These are phyloP conservation scores for Eurystomus gularis DNA, from an alignment of 2,113 vertebrate species.

Conservation along the genomic window DNA sequence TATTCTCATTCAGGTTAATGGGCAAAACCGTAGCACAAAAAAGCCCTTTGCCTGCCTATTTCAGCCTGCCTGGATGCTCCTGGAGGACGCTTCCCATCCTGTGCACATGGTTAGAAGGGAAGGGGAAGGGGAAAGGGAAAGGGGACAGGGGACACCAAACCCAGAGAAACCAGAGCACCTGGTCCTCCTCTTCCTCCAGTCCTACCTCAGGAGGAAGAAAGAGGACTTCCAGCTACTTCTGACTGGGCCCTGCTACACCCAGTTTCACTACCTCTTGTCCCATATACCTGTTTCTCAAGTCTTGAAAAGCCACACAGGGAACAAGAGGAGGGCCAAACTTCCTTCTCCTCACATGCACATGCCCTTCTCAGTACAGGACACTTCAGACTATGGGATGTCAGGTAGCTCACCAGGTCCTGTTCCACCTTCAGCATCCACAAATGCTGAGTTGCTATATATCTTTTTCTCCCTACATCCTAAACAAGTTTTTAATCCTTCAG, in stretches of 20 bases:
- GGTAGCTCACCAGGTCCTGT: neutral
- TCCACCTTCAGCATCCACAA: neutral
- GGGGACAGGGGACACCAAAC: neutral
- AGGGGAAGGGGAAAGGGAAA: neutral
- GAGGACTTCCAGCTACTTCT: neutral
- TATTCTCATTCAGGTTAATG: neutral
- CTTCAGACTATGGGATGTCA: fast-evolving
- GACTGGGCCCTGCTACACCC: neutral
- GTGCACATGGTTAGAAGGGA: fast-evolving
- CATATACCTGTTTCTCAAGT: neutral
- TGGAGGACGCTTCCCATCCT: neutral
- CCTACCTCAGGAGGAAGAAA: neutral
- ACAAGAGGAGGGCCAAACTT: neutral
- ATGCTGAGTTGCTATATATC: neutral
- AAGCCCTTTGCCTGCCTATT: neutral
- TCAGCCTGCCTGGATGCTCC: neutral
- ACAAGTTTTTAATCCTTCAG: neutral
- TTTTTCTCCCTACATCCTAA: neutral
- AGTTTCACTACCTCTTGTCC: neutral
- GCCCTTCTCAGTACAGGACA: neutral
- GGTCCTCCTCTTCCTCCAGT: neutral
- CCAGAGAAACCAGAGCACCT: neutral
- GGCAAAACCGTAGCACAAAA: neutral
- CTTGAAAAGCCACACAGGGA: neutral
- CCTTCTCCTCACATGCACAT: neutral